Conservation (phyloP, 2,888 invertebrate species). For the Drosophila falleni region DNA sequence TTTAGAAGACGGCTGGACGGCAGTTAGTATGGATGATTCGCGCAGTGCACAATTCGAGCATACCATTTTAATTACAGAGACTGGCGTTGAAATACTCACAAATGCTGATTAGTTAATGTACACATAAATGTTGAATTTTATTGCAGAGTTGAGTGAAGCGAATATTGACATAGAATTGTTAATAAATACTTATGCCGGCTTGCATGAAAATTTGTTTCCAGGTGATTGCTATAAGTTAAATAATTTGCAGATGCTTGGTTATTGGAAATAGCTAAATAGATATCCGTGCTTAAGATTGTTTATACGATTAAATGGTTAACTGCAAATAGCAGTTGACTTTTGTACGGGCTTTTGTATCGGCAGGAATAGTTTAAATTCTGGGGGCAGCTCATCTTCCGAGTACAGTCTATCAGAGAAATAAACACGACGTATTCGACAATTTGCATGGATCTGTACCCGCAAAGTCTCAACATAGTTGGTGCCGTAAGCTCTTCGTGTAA, state of each 20-base stretch:
- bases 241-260: conserved; percentile 20
- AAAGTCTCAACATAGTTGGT: conserved; percentile 96
- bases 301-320: conserved; percentile 46
- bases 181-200: conserved; percentile 46
- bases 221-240: conserved; percentile 27
- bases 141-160: conserved; percentile 32
- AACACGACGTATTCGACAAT: conserved; percentile 96
- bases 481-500: conserved; percentile 98
- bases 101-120: conserved; percentile 56
- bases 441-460: conserved; percentile 98
- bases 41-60: conserved; percentile 97
- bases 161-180: conserved; percentile 37
- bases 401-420: conserved; percentile 97
- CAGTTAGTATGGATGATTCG: conserved; percentile 92
- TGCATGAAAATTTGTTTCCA: conserved; percentile 40
- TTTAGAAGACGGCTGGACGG: conserved; percentile 97
- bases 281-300: conserved; percentile 15
- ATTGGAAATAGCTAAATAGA: conserved; percentile 1
- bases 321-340: conserved; percentile 80
- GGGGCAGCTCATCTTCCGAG: conserved; percentile 96
- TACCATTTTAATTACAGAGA: conserved; percentile 93
- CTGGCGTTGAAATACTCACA: conserved; percentile 93
- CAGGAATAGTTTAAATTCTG: conserved; percentile 97
- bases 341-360: conserved; percentile 91
- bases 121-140: conserved; percentile 44